Conservation (phyloP, 2,113 vertebrate species). For the crab-eating macaque (Macaca fascicularis) region DNA sequence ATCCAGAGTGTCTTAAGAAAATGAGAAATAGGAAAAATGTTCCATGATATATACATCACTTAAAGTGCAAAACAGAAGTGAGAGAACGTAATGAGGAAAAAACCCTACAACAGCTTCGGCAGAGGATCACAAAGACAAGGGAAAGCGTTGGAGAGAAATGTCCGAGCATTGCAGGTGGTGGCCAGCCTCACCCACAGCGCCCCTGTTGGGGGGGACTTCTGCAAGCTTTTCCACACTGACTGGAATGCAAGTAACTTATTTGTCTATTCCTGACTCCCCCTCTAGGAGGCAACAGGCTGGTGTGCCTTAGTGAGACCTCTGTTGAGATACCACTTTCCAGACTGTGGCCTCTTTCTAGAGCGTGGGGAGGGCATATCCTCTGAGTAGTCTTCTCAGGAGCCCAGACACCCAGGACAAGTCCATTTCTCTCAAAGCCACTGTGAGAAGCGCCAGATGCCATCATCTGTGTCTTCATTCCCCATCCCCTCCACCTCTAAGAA, state of each 20-base stretch:
- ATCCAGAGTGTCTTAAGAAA: not conserved
- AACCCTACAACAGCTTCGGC: not conserved
- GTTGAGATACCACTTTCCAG: not conserved
- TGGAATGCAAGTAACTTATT: not conserved
- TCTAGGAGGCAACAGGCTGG: not conserved
- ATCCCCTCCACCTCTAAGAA: not conserved
- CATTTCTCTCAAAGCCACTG: not conserved
- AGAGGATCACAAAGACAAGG: not conserved
- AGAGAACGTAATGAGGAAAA: not conserved
- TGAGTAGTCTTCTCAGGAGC: not conserved
- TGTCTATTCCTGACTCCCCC: not conserved
- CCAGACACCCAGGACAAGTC: not conserved
- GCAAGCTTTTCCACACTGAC: not conserved
- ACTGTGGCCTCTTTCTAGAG: not conserved
- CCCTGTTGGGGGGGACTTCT: accelerated
- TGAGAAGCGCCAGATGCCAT: not conserved
- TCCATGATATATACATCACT: not conserved
- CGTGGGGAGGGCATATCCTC: not conserved
- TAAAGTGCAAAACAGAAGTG: not conserved
- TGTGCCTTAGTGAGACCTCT: not conserved
- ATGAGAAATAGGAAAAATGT: not conserved
- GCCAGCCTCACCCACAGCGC: not conserved
- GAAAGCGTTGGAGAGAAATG: not conserved
- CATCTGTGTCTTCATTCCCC: not conserved
- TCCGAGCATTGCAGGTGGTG: not conserved